phyloP scores from a whole-genome alignment of 1,140 invertebrate genomes.

The Zaprionus lachaisei region DNA sequence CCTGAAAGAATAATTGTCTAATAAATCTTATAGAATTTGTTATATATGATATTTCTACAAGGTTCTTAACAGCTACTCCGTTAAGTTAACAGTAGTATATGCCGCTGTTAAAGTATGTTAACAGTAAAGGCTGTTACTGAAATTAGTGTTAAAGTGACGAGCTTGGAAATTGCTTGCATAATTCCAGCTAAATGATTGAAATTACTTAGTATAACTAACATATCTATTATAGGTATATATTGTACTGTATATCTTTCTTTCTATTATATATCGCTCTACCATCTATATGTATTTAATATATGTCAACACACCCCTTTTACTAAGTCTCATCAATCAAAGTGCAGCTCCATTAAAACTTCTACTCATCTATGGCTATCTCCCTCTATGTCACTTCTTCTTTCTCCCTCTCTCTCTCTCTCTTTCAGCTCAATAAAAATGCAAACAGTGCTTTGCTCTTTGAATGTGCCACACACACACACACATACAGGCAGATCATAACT shows the following conservation, averaged over 20 bases:
- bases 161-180: no score
- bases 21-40: not conserved
- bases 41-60: not conserved
- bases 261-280: not conserved
- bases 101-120: not conserved
- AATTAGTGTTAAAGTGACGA: not conserved
- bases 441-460: conserved; percentile 19
- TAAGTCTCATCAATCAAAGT: not conserved
- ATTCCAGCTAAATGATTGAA: no score
- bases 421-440: conserved; percentile 16
- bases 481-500: conserved; percentile 26
- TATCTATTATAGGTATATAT: not conserved
- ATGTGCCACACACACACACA: conserved; percentile 11
- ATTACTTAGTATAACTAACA: not conserved
- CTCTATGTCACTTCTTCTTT: no score
- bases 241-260: not conserved
- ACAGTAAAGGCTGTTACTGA: not conserved
- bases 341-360: conserved; percentile 28
- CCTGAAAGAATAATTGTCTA: not conserved
- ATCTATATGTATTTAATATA: not conserved
- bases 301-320: no score
- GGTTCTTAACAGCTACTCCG: not conserved
- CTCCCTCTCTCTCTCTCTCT: not conserved
- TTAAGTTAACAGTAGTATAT: not conserved
- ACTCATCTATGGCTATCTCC: not conserved